These are phyloP conservation scores for Furcifer pardalis DNA, from an alignment of 2,797 vertebrate species.

Conservation along the genomic window DNA sequence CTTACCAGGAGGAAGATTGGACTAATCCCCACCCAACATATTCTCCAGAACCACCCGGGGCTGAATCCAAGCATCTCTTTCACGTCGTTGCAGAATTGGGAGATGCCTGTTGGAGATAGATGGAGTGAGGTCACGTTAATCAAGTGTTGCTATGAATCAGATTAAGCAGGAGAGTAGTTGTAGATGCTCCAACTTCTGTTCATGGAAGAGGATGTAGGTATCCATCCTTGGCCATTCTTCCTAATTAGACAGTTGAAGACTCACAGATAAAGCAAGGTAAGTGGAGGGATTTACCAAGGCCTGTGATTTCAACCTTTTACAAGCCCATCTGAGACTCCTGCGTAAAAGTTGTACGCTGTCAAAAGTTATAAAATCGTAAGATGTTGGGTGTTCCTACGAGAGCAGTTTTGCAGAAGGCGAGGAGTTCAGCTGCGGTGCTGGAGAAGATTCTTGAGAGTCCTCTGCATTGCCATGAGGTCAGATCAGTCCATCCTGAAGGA, in stretches of 20 bases:
- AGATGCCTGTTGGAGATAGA: slow-evolving; percentile 82
- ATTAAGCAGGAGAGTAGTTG: neutral
- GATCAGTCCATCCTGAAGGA: too few relatives aligned
- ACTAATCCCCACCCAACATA: slow-evolving; percentile 95
- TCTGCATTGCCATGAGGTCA: too few relatives aligned
- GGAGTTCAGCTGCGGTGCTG: too few relatives aligned
- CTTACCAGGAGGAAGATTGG: slow-evolving; percentile 95
- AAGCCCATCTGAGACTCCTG: too few relatives aligned
- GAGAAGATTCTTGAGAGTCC: too few relatives aligned
- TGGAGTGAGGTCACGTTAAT: neutral
- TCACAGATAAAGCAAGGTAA: too few relatives aligned
- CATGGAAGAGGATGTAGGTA: neutral
- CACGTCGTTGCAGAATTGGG: slow-evolving; percentile 91
- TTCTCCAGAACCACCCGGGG: slow-evolving; percentile 92
- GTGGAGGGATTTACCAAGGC: neutral
- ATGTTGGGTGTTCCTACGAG: neutral
- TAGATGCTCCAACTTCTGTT: neutral
- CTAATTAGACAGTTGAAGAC: too few relatives aligned
- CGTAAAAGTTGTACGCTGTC: neutral
- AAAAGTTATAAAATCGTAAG: neutral
- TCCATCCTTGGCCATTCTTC: neutral
- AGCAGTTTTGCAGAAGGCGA: neutral
- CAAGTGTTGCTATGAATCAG: rapidly evolving
- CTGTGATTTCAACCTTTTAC: too few relatives aligned
- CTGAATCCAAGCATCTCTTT: slow-evolving; percentile 93